A percentile compares a stretch with the other conserved stretches of the same genome.
phyloP scores from a whole-genome alignment of 2,797 vertebrate species.

The Gallinago nigripennis region DNA sequence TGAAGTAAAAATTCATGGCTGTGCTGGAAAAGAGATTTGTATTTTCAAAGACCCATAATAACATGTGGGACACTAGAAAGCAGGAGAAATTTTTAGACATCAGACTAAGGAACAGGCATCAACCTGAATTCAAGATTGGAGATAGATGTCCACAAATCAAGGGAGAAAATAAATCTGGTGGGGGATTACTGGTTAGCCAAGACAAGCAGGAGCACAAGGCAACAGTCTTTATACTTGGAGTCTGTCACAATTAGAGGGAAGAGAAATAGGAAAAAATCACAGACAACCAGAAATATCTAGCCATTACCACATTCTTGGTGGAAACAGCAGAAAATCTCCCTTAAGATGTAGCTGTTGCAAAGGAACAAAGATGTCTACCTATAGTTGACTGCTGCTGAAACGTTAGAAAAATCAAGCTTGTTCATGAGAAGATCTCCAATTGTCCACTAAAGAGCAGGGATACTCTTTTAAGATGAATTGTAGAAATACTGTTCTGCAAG shows the following conservation, averaged over 20 bases:
- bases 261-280: not conserved
- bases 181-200: not conserved
- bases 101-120: not conserved
- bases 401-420: not conserved
- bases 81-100: not conserved
- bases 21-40: constrained; percentile 11
- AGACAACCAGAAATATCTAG: not conserved
- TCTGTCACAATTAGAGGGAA: not conserved
- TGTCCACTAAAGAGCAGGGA: not conserved
- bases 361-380: not conserved
- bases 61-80: not conserved
- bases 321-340: not conserved
- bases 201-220: not conserved
- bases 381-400: not conserved
- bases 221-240: not conserved
- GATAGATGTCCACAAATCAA: not conserved
- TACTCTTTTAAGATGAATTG: not conserved
- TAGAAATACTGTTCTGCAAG: not conserved
- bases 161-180: not conserved
- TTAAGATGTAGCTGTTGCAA: not conserved
- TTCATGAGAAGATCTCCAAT: not conserved
- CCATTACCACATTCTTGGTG: not conserved
- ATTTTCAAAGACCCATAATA: not conserved
- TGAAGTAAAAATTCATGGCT: not conserved
- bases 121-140: not conserved